These are phyloP conservation scores for Brachirus orientalis DNA, from an alignment of 2,113 vertebrate species.

Conservation along the genomic window DNA sequence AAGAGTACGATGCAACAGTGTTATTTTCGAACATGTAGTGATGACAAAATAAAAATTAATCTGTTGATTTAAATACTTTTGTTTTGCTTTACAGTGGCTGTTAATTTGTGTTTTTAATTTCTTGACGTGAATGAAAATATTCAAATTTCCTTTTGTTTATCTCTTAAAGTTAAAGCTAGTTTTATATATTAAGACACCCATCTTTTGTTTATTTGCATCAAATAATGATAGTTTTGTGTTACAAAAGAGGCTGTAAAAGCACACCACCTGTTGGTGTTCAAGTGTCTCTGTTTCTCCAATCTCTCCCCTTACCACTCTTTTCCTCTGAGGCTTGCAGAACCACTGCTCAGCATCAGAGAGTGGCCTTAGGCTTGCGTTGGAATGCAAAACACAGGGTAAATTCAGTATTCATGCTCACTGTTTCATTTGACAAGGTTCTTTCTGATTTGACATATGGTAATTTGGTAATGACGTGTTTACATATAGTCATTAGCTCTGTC, in stretches of 20 bases:
- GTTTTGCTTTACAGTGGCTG: conserved; percentile 1
- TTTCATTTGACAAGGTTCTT: conserved; percentile 78
- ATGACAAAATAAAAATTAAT: neutral
- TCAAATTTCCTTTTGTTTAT: conserved; percentile 7
- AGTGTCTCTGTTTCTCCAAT: conserved; percentile 70
- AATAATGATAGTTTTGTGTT: conserved; percentile 34
- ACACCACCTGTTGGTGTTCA: conserved; percentile 82
- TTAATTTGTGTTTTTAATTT: neutral
- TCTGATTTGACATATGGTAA: conserved; percentile 79
- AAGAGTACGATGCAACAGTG: neutral
- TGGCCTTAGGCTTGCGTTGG: conserved; percentile 64
- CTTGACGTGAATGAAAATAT: neutral
- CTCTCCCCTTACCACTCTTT: conserved; percentile 48
- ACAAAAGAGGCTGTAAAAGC: conserved; percentile 75
- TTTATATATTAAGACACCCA: conserved; percentile 8
- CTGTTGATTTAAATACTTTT: conserved; percentile 5
- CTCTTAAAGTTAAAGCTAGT: neutral
- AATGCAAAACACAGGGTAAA: conserved; percentile 75
- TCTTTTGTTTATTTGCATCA: conserved; percentile 14
- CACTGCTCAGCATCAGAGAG: conserved; percentile 61
- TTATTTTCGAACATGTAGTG: conserved; percentile 6
- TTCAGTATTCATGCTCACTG: conserved; percentile 69
- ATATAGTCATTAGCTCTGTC: conserved; percentile 78
- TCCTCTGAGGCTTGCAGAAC: conserved; percentile 47
- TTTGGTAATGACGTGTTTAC: conserved; percentile 79